Base-by-base conservation (phyloP, 2,113 vertebrate species). In the Myocastor coypus region DNA sequence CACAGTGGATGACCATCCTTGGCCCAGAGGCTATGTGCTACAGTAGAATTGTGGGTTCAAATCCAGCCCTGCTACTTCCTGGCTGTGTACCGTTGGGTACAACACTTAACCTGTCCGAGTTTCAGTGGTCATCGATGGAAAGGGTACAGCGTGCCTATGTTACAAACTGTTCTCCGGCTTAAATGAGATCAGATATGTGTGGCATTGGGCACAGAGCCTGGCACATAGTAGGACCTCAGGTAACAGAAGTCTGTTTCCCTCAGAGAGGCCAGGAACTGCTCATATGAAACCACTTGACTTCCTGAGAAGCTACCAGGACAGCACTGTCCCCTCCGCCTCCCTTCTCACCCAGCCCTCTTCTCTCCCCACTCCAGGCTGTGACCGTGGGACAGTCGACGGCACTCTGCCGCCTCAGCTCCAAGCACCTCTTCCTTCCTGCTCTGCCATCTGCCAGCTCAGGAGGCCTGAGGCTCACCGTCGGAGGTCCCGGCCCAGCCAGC, bases 281-380 rank as follows among this genome's bases (percentile, higher is more conserved):
- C 78, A 9, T 17, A 28, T n/a, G 73, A 34, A 42, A 11, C 3
- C 20, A 14, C 52, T 52, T 57, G 2, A 30, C 3, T 14, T 50
- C 20, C 61, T 0, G 0, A 34, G 63, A 78, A 40, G 16, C 17
- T 0, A 2, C 64, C 46, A 89, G 42, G 85, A 59, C 2, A 3
- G 0, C 32, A 0, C n/a, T 55, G 17, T 46, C 59, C 0, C 26
- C 1, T 34, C 83, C 32, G 0, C 0, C 40, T 80, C 63, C 26
- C 63, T 32, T 52, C 69, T 95, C 59, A n/a, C 64, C 30, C 1
- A 11, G 52, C 50, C 82, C 83, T 97, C 94, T 97, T 86, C 91
- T 96, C 89, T 98, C 87, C 98, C 52, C 2, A 24, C 94, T 97
- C 30, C 95, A 99, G 99, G 99, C 99, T 99, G 99, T 99, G 99